phyloP scores from a whole-genome alignment of 2,888 invertebrate genomes.

The Stenurella melanura region DNA sequence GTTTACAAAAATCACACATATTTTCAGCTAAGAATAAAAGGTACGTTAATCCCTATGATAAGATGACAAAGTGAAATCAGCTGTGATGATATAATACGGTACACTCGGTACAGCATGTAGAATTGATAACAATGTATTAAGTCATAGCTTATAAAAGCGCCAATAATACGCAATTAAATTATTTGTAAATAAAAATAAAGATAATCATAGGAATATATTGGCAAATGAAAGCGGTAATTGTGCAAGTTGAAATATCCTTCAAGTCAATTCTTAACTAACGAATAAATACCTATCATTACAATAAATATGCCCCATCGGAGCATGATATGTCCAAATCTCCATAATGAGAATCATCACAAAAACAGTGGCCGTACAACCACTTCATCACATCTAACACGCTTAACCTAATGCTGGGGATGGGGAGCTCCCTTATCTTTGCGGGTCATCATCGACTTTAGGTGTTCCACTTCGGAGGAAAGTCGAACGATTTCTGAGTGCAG shows the following conservation, averaged over 20 bases:
- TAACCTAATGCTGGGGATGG: conserved; percentile 49
- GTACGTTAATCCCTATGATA: conserved; percentile 70
- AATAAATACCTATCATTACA: conserved; percentile 69
- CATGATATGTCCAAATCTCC: conserved; percentile 68
- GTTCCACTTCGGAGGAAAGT: conserved; percentile 93
- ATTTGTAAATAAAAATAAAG: conserved; percentile 54
- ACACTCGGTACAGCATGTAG: conserved; percentile 48
- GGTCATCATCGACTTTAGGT: conserved; percentile 88
- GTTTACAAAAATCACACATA: conserved; percentile 72
- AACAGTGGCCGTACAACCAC: conserved; percentile 55
- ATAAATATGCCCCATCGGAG: conserved; percentile 66
- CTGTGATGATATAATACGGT: conserved; percentile 60
- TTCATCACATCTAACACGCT: conserved; percentile 55
- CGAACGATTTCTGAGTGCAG: conserved; percentile 90
- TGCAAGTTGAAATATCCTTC: conserved; percentile 60
- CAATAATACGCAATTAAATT: conserved; percentile 57
- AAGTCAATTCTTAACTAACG: conserved; percentile 59
- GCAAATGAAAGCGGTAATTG: conserved; percentile 66
- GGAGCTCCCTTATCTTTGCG: conserved; percentile 73
- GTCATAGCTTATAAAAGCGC: conserved; percentile 60
- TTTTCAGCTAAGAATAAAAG: conserved; percentile 72
- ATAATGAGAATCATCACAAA: conserved; percentile 64
- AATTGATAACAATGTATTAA: conserved; percentile 50
- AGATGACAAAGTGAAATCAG: conserved; percentile 62
- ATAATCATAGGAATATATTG: conserved; percentile 64